Base-by-base conservation (phyloP, 2,888 invertebrate genomes). In the Tribolium freemani region DNA sequence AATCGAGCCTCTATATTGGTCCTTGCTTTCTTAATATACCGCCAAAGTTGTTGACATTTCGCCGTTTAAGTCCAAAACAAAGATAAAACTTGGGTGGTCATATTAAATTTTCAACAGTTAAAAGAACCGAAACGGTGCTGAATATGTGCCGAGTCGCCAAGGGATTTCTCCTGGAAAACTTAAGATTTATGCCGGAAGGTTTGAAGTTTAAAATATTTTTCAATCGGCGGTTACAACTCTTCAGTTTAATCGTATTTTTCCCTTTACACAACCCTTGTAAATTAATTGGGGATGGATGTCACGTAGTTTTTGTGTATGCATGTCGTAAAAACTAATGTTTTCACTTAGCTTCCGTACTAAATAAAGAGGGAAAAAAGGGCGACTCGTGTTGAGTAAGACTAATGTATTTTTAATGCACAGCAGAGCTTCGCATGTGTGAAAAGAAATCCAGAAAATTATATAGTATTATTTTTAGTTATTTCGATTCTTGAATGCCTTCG, bases 51-150 rank as follows among this genome's bases (percentile, higher is more conserved):
- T 64, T 64, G 64, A 64, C 64, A 45, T 38, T 64, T 45, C 21
- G 44, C 54, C 53, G 54, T 44, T 64, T 64, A 64, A 64, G 53
- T 64, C 54, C 54, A 38, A 54, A 64, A 38, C 63, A 63, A 63
- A 63, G 63, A 54, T 64, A 64, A 64, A 64, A 64, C 64, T 64
- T 64, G 10, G 10, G 45, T 54, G 64, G 64, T 64, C 64, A 64
- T 64, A 64, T 64, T 64, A 64, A 64, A 64, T 64, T 64, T 64
- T 54, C 64, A 64, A 64, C 64, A 54, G 64, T 54, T 44, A 54
- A 51, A 51, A 51, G 38, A n/a, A 38, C 38, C n/a, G 38, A 38
- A 38, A 38, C 38, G 38, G 38, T 38, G 38, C 38, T 38, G 38
- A 38, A 38, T 38, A 38, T 38, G 38, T 38, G 38, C 8, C n/a